Base-by-base conservation (phyloP, 2,888 invertebrate genomes). In the Hydroisotoma schaefferi region DNA sequence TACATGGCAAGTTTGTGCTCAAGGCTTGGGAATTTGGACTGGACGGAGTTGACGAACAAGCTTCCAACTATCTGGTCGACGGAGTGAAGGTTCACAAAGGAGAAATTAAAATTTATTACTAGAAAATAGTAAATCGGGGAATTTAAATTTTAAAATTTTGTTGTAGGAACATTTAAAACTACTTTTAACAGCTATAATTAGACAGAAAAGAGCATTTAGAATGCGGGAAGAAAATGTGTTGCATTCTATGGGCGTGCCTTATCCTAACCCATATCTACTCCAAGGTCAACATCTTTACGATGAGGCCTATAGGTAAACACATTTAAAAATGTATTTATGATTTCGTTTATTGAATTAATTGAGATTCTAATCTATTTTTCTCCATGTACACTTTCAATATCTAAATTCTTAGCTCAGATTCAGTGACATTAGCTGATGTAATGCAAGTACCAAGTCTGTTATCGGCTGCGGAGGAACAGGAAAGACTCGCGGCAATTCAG, bases 251-350 rank as follows among this genome's bases (percentile, higher is more conserved):
- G 68, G 68, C 15, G 56, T 63, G 23, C 65, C 68, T 1, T 63
- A 65, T 52, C 68, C 68, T 22, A 68, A 68, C 51, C 68, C 68
- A 2, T 68, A 68, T 29, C 55, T 68, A 18, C 57, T 60, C 4
- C 65, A 68, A 55, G 63, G 65, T 0, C 61, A 57, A 27, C 65
- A 65, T 28, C 10, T 65, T 18, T 65, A 63, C 22, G 65, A 65
- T 33, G 61, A 63, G 27, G 46, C 61, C 1, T 68, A 65, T 46
- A 49, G 63, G 67, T 67, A 61, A 27, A 28, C 15, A 33, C 33
- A 10, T 33, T 8, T 10, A 33, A 33, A 15, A 33, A 33, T 12
- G 43, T 26, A 25, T n/a, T n/a, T n/a, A n/a, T n/a, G n/a, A n/a
- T n/a, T n/a, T n/a, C n/a, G n/a, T n/a, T n/a, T n/a, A n/a, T n/a